Evolutionary conservation across 64 coral and sea anemone genomes (phyloP).

Genomic region (Stylophora pistillata): DNA sequence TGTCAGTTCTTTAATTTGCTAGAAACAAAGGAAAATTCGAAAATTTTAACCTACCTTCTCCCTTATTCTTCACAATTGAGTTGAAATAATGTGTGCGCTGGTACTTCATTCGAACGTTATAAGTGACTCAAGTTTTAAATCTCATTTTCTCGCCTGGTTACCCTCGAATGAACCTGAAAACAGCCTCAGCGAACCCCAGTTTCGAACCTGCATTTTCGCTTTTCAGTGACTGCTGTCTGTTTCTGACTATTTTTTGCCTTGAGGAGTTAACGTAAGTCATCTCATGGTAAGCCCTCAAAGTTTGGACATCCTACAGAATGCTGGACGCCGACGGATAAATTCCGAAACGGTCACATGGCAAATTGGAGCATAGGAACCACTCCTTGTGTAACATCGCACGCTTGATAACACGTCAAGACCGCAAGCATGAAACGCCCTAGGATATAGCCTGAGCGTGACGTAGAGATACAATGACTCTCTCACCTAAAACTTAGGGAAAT

Average conservation of each 20-base stretch:
- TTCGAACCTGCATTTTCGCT: not conserved
- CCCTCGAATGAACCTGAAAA: not conserved
- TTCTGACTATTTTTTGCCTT: not conserved
- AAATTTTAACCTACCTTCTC: not conserved
- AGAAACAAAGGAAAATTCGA: not conserved
- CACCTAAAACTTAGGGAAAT: too few relatives aligned
- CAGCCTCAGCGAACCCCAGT: not conserved
- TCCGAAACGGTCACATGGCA: too few relatives aligned
- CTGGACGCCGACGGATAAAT: too few relatives aligned
- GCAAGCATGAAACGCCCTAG: too few relatives aligned
- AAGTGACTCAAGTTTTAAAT: not conserved
- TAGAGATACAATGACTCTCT: too few relatives aligned
- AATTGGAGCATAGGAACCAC: too few relatives aligned
- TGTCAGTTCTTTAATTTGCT: not conserved
- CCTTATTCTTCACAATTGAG: not conserved
- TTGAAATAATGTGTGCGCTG: not conserved
- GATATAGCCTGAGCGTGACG: too few relatives aligned
- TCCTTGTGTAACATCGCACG: too few relatives aligned
- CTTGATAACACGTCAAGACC: too few relatives aligned
- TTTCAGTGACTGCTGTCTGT: not conserved
- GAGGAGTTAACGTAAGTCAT: too few relatives aligned
- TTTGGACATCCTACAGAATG: too few relatives aligned
- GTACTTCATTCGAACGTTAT: not conserved
- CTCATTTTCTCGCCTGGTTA: constrained; percentile 5
- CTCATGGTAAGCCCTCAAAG: too few relatives aligned